phyloP scores from a whole-genome alignment of 2,113 vertebrate species.

The Gymnorhina tibicen region DNA sequence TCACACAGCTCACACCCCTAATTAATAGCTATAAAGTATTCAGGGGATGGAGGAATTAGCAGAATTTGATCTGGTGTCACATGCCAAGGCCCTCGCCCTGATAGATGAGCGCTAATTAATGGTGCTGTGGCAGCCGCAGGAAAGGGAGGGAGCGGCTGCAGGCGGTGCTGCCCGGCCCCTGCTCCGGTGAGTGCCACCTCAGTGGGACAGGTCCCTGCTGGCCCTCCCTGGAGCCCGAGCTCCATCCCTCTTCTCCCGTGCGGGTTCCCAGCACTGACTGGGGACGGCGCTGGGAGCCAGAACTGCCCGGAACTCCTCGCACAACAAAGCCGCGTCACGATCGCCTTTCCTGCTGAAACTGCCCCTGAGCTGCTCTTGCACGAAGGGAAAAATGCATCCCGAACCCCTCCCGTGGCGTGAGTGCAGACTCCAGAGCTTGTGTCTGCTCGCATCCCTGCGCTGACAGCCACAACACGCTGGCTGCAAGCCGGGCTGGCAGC shows the following conservation, averaged over 20 bases:
- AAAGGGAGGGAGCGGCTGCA: background rate
- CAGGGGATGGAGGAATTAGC: background rate
- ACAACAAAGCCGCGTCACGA: accelerated
- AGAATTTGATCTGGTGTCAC: background rate
- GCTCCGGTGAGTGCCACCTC: accelerated
- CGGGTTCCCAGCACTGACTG: accelerated
- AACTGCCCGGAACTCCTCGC: background rate
- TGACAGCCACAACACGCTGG: background rate
- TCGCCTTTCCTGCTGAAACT: background rate
- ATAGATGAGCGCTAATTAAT: background rate
- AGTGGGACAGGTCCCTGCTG: accelerated
- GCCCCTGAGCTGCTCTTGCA: background rate
- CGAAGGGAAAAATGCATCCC: background rate
- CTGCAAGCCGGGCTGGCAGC: background rate
- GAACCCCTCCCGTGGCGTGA: background rate
- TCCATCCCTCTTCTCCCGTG: accelerated
- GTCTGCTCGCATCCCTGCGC: background rate
- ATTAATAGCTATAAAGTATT: background rate
- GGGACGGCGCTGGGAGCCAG: accelerated
- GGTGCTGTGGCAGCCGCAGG: background rate
- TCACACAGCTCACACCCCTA: background rate
- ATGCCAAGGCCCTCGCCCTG: background rate
- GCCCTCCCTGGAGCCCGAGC: too few species aligned
- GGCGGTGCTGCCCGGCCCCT: background rate
- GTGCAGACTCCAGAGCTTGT: accelerated